These are phyloP conservation scores for Mormyrops attenuatus DNA, from an alignment of 2,797 vertebrate species.

Conservation along the genomic window DNA sequence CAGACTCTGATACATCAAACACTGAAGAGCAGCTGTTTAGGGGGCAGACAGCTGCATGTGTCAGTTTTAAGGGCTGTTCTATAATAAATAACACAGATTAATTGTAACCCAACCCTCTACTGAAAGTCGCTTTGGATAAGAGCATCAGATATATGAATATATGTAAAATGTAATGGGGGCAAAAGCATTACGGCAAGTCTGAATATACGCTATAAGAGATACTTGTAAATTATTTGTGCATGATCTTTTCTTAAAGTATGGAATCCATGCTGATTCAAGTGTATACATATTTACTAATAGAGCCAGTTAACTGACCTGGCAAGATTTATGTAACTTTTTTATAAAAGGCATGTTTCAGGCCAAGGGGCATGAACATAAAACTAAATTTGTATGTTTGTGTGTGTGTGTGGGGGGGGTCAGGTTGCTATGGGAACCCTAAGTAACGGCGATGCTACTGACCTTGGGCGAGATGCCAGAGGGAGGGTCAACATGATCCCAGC, in stretches of 20 bases:
- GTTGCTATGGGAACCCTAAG: constrained; percentile 13
- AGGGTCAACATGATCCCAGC: neutral
- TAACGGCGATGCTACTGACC: constrained; percentile 16
- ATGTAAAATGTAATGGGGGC: neutral
- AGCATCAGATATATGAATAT: neutral
- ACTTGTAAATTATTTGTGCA: neutral
- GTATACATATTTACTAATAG: neutral
- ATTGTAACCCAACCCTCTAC: neutral
- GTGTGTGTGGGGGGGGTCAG: constrained; percentile 3
- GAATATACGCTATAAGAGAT: neutral
- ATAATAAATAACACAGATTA: neutral
- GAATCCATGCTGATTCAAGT: neutral
- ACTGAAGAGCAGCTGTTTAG: neutral
- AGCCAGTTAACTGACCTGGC: neutral
- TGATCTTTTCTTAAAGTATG: neutral
- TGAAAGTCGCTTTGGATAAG: neutral
- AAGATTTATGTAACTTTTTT: neutral
- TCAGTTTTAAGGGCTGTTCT: neutral
- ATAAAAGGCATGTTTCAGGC: neutral
- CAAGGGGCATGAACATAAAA: neutral
- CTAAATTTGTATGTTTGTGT: neutral
- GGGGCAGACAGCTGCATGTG: neutral
- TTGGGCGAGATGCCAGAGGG: neutral
- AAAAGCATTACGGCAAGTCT: neutral
- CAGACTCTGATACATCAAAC: constrained; percentile 6